These are phyloP conservation scores for Phallusia fumigata DNA, from an alignment of 23 tunicate species.

Conservation along the genomic window DNA sequence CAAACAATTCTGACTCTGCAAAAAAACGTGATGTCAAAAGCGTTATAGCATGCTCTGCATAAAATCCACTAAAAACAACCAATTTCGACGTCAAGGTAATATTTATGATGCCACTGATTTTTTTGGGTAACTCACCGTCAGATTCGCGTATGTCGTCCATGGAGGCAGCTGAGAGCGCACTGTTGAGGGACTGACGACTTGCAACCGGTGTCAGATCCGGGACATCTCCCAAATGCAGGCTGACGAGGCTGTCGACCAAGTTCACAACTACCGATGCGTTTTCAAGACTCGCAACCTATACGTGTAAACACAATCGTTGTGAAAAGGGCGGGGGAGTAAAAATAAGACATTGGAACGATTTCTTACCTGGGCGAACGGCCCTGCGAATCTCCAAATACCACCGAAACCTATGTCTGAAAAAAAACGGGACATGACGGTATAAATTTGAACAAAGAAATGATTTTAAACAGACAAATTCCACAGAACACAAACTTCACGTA, in stretches of 20 bases:
- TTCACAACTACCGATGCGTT: conserved; percentile 52
- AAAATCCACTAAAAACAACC: no score
- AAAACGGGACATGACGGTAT: background rate
- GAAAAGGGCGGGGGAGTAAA: background rate
- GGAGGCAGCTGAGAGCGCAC: conserved; percentile 75
- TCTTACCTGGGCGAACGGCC: conserved; percentile 80
- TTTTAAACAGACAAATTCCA: no score
- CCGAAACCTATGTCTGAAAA: conserved; percentile 73
- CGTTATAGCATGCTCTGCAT: background rate
- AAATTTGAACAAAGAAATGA: no score
- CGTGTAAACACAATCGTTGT: background rate
- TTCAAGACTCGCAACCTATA: conserved; percentile 50
- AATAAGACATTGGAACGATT: background rate
- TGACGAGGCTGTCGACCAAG: conserved; percentile 49
- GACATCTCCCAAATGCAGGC: conserved; percentile 48
- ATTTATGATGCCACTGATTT: no score
- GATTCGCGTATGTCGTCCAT: conserved; percentile 48
- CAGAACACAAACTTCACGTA: no score
- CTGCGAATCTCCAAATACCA: conserved; percentile 85
- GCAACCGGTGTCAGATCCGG: conserved; percentile 65
- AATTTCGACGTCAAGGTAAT: no score
- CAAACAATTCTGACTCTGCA: conserved; percentile 22
- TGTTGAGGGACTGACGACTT: conserved; percentile 65
- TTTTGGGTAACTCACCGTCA: conserved; percentile 22
- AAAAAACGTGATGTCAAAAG: background rate